A percentile compares a stretch with the other conserved stretches of the same genome.
These are phyloP conservation scores for Stictocephala bisonia DNA, from an alignment of 2,888 invertebrate genomes.

Conservation along the genomic window DNA sequence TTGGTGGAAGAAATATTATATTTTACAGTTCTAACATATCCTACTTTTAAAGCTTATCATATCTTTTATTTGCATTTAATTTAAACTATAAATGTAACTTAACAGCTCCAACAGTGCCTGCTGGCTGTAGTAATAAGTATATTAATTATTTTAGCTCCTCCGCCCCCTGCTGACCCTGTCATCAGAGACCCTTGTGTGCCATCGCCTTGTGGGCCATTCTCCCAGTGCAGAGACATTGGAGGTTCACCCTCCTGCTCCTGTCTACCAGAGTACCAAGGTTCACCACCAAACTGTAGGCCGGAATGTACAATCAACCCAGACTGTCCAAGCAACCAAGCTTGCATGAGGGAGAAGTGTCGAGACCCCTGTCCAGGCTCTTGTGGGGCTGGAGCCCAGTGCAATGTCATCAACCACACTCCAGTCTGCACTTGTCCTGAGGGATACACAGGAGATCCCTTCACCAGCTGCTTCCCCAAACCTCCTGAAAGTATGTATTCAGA, in stretches of 20 bases:
- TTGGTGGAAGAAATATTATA: too few relatives aligned
- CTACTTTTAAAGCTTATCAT: too few relatives aligned
- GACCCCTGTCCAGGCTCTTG: constrained; percentile 73
- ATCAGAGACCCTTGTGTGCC: constrained; percentile 63
- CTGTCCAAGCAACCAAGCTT: constrained; percentile 66
- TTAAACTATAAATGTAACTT: too few relatives aligned
- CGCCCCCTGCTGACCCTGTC: constrained; percentile 53
- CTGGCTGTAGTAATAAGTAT: too few relatives aligned
- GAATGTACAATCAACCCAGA: constrained; percentile 66
- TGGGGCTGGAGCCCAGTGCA: constrained; percentile 79
- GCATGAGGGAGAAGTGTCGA: constrained; percentile 66
- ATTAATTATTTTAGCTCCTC: constrained; percentile 50
- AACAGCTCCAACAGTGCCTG: too few relatives aligned
- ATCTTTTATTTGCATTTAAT: too few relatives aligned
- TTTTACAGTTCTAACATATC: too few relatives aligned
- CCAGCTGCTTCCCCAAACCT: constrained; percentile 60
- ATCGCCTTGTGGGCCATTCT: constrained; percentile 62
- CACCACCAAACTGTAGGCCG: constrained; percentile 72
- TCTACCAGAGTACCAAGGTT: constrained; percentile 76
- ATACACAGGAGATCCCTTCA: constrained; percentile 63
- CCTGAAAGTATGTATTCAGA: constrained; percentile 55
- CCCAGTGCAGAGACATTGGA: constrained; percentile 66
- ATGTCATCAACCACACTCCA: constrained; percentile 65
- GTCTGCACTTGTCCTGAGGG: constrained; percentile 65
- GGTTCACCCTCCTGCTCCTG: constrained; percentile 76